Conservation (phyloP, 2,113 vertebrate genomes). For the Pelodiscus sinensis region DNA sequence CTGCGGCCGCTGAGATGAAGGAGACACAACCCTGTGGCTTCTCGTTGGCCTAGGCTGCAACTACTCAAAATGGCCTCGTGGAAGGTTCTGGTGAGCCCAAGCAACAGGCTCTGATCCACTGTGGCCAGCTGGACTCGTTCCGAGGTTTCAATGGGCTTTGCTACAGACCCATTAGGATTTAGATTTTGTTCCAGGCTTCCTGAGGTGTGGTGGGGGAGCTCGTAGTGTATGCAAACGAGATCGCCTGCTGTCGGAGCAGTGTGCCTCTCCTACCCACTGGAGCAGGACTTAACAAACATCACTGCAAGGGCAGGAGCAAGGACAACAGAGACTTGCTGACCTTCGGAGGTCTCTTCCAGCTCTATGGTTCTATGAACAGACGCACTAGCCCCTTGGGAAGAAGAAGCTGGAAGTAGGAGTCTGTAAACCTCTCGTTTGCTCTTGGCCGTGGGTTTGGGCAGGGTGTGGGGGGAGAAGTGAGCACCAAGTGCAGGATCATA, state of each 20-base stretch:
- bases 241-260: background rate
- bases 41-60: too few relatives aligned
- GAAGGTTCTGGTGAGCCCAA: background rate
- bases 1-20: too few relatives aligned
- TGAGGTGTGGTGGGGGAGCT: background rate
- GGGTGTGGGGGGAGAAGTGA: rapidly evolving
- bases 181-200: background rate
- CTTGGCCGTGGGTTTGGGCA: background rate
- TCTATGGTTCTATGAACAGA: background rate
- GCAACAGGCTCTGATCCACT: background rate
- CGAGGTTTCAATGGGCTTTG: background rate
- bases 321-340: too few relatives aligned
- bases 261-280: rapidly evolving
- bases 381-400: rapidly evolving
- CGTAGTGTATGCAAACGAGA: background rate
- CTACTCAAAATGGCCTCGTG: background rate
- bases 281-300: rapidly evolving
- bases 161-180: background rate
- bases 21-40: too few relatives aligned
- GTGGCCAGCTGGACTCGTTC: background rate
- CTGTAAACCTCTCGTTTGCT: rapidly evolving
- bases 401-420: background rate
- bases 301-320: background rate
- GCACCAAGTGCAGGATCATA: background rate
- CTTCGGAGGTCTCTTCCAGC: too few relatives aligned